Conservation (phyloP, 2,888 invertebrate genomes). For the Deilephila porcellus region DNA sequence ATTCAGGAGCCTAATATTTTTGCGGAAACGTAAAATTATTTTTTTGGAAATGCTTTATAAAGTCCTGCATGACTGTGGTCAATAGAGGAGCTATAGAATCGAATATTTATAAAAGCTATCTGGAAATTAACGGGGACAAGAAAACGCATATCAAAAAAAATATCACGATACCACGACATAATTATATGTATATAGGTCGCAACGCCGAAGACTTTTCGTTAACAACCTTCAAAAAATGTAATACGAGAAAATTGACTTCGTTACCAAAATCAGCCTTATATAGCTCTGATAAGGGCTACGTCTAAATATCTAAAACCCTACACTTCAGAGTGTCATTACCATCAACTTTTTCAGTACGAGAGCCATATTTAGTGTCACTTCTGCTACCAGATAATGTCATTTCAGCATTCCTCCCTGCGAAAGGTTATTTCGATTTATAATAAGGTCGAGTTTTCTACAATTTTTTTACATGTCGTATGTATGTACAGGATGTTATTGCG, state of each 20-base stretch:
- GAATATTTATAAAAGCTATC: no score
- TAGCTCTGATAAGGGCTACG: neutral
- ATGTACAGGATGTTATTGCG: slow-evolving; percentile 9
- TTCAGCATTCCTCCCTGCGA: slow-evolving; percentile 20
- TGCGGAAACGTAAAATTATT: no score
- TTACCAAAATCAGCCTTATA: slow-evolving; percentile 12
- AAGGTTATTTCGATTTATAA: slow-evolving; percentile 21
- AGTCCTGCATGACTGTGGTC: no score
- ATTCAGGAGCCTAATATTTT: no score
- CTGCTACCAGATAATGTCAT: slow-evolving; percentile 3
- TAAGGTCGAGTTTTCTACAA: neutral
- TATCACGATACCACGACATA: neutral
- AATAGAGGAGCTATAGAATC: no score
- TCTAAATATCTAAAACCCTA: neutral
- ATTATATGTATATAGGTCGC: neutral
- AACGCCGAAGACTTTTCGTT: neutral
- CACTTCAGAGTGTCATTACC: neutral
- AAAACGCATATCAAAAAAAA: no score
- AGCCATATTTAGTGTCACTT: slow-evolving; percentile 11
- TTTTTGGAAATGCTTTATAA: no score
- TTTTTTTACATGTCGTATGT: neutral
- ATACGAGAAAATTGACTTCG: neutral
- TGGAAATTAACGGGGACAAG: no score
- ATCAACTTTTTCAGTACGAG: neutral
- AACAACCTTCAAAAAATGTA: neutral